These are phyloP conservation scores for Ondatra zibethicus DNA, from an alignment of 2,113 vertebrate genomes.

Conservation along the genomic window DNA sequence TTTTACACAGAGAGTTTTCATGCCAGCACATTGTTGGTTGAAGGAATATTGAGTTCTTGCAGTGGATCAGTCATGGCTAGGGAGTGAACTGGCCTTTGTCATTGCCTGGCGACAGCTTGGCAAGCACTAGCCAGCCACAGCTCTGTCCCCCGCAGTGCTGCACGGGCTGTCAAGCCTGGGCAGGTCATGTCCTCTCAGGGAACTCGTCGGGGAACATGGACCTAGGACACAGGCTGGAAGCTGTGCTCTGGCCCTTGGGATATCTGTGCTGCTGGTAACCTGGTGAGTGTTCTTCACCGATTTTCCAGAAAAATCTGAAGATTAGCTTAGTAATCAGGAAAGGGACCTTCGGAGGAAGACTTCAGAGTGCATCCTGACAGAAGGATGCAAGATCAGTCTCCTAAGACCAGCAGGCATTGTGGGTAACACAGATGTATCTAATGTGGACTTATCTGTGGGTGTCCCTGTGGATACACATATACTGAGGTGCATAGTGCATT, in stretches of 20 bases:
- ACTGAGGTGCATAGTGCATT: neutral
- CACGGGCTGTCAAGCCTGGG: neutral
- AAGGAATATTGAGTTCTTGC: conserved; percentile 20
- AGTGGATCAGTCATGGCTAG: neutral
- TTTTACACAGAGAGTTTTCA: conserved; percentile 33
- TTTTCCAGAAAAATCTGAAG: neutral
- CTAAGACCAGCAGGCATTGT: no score
- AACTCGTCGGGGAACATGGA: fast-evolving
- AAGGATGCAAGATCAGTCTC: neutral
- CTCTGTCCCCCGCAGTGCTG: neutral
- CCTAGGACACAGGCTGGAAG: neutral
- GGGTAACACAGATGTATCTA: no score
- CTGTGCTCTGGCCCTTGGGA: neutral
- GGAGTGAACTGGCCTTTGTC: neutral
- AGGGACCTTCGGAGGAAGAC: neutral
- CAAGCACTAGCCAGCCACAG: neutral
- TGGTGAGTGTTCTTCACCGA: neutral
- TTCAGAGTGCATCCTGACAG: neutral
- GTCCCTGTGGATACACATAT: fast-evolving
- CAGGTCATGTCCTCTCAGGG: neutral
- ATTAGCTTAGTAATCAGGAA: neutral
- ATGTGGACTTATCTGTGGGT: fast-evolving
- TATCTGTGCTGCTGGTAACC: neutral
- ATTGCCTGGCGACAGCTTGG: neutral
- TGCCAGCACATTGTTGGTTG: conserved; percentile 12